These are phyloP conservation scores for Mus spicilegus DNA, from an alignment of 2,113 vertebrate genomes.

Conservation along the genomic window DNA sequence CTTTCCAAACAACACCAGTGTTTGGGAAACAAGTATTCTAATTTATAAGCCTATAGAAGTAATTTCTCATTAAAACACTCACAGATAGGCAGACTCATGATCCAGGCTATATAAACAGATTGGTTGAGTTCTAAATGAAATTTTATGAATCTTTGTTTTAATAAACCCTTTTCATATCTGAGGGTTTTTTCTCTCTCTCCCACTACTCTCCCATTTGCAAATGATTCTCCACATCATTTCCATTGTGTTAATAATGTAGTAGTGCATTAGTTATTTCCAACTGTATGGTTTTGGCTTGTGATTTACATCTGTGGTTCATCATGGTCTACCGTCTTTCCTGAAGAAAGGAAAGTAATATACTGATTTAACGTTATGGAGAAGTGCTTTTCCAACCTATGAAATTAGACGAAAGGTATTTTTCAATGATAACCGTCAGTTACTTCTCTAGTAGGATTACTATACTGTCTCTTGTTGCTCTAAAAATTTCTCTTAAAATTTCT, in stretches of 20 bases:
- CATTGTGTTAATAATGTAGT: not conserved
- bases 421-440: not conserved
- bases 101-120: not conserved
- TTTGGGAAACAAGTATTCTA: not conserved
- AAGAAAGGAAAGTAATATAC: not conserved
- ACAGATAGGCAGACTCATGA: not conserved
- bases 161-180: not conserved
- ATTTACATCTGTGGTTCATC: conserved; percentile 25
- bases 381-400: conserved; percentile 16
- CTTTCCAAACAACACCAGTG: too few species aligned
- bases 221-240: not conserved
- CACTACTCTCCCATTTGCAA: not conserved
- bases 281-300: not conserved
- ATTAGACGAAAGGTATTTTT: conserved; percentile 27
- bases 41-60: not conserved
- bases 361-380: conserved; percentile 39
- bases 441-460: conserved; percentile 16
- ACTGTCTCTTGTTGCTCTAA: conserved; percentile 15
- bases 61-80: not conserved
- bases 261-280: not conserved
- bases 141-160: conserved; percentile 31
- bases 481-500: conserved; percentile 12
- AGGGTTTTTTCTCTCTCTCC: not conserved
- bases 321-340: not conserved
- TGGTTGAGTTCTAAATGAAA: conserved; percentile 22